Percentiles rank a stretch among this genome's conserved stretches.
These are phyloP conservation scores for Phalloptychus januarius DNA, from an alignment of 2,797 vertebrate species.

Conservation along the genomic window DNA sequence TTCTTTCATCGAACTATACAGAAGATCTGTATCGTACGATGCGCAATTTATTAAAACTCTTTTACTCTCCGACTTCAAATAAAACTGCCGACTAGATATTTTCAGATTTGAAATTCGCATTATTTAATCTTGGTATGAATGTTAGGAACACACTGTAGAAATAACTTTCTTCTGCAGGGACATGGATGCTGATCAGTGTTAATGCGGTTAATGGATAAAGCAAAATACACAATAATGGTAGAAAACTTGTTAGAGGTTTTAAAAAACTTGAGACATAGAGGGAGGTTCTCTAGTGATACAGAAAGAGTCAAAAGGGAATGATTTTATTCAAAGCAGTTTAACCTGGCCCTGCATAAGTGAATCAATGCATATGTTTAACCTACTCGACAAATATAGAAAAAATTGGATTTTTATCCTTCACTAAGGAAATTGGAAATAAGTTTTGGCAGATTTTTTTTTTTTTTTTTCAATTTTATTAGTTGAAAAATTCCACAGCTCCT, in stretches of 20 bases:
- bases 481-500: not conserved
- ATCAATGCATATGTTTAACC: not conserved
- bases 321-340: not conserved
- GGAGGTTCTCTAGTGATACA: not conserved
- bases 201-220: not conserved
- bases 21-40: not conserved
- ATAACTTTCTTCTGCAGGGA: not conserved
- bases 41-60: not conserved
- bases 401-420: too few relatives aligned
- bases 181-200: not conserved
- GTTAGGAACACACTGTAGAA: not conserved
- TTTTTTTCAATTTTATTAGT: not conserved
- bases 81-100: not conserved
- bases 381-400: not conserved
- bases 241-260: not conserved
- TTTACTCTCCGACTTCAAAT: not conserved
- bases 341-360: not conserved
- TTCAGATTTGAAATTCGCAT: not conserved
- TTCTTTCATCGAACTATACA: not conserved
- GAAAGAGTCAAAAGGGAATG: not conserved
- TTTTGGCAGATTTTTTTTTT: not conserved
- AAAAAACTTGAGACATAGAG: not conserved
- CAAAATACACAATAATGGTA: too few relatives aligned
- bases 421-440: not conserved
- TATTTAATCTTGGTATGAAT: not conserved